phyloP scores from a whole-genome alignment of 2,797 vertebrate genomes.

The Argya squamiceps region DNA sequence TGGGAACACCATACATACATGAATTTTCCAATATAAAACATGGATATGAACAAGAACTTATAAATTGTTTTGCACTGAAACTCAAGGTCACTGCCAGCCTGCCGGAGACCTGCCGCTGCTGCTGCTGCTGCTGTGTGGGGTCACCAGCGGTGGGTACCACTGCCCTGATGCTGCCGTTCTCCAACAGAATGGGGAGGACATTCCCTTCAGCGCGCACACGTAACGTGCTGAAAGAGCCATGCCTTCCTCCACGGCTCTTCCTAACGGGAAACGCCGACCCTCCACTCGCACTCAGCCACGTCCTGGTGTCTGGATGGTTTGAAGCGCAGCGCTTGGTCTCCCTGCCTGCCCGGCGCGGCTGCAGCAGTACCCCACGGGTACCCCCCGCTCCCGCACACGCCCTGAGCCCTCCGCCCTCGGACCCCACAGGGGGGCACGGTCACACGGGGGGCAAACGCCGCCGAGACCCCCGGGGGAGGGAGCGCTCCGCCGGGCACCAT shows the following conservation, averaged over 20 bases:
- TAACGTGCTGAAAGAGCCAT: too few relatives aligned
- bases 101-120: not conserved
- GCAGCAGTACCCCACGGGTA: not conserved
- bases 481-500: not conserved
- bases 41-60: not conserved
- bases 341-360: not conserved
- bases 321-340: not conserved
- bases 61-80: not conserved
- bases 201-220: rapidly evolving
- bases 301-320: rapidly evolving
- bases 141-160: not conserved
- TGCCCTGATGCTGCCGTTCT: not conserved
- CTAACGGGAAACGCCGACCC: not conserved
- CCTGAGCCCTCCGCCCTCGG: not conserved
- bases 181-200: rapidly evolving
- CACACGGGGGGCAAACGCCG: not conserved
- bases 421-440: not conserved
- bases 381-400: not conserved
- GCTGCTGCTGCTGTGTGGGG: not conserved
- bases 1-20: rapidly evolving
- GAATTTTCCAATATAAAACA: not conserved
- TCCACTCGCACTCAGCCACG: not conserved
- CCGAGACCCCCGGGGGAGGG: not conserved
- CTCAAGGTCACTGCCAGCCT: not conserved
- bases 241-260: not conserved